Evolutionary conservation across 2,797 vertebrate species (phyloP), one percentile per base, ranked within the genome.

Genomic region (Centroberyx gerrardi): DNA sequence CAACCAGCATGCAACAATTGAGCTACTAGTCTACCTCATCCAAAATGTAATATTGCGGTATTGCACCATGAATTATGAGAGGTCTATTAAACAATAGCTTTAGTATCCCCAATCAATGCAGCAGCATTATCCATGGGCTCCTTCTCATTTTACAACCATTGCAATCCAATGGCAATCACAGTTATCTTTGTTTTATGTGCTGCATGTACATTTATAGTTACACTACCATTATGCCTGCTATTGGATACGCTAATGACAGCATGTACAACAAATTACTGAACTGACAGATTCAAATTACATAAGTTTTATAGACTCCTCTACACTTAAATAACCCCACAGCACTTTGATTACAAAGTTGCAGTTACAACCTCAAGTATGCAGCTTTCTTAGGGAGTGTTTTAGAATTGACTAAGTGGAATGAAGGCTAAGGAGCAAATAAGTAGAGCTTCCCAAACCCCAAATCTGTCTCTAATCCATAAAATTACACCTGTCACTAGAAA

Each of bases 401-500:
- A 60, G 48, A 83, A 62, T 82, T 72, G 76, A 66, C 73, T 64
- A 79, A 89, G 89, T 83, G 79, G 87, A 88, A 87, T 71, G 80
- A 81, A 73, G 78, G 87, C 75, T 63, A 80, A 82, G 84, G 83
- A 86, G 82, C 78, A 83, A 90, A 90, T 91, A 86, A 88, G 79
- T 65, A 68, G 80, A 87, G 86, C 85, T 85, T 78, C 75, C 61
- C 66, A 64, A 77, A 83, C 78, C 82, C 67, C 78, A 82, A 91
- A 91, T 86, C 84, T 81, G 88, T 90, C 83, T 88, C 84, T 94
- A 95, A 95, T 94, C 95, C 90, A 49, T 91, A 92, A 96, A 96
- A 96, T 96, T 95, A 95, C 94, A 96, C 95, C 95, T 96, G 96
- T 95, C 95, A 95, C 93, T 95, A 92, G 63, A 89, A 92, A 93